Percentiles rank a stretch among this genome's conserved stretches.
These are phyloP conservation scores for Sebastes schlegelii DNA, from an alignment of 2,113 vertebrate genomes.

Conservation along the genomic window DNA sequence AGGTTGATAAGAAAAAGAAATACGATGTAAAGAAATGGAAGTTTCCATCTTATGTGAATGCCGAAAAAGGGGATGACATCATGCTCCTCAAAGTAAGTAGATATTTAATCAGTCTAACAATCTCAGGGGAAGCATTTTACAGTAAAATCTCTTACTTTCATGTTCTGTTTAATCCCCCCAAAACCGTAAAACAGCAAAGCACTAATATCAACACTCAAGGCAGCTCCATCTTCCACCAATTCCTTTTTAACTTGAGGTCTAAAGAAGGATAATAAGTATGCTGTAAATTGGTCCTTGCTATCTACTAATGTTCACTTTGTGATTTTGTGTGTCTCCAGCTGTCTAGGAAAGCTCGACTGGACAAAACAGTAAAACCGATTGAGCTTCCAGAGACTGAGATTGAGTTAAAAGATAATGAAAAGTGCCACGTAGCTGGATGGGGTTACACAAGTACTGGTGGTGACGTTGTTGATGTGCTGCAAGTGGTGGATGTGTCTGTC, in stretches of 20 bases:
- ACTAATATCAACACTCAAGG: not conserved
- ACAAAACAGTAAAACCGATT: constrained; percentile 32
- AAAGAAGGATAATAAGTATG: not conserved
- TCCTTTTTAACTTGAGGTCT: not conserved
- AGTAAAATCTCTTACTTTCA: not conserved
- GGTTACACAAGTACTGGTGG: constrained; percentile 12
- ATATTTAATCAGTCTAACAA: not conserved
- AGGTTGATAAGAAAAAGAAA: constrained; percentile 27
- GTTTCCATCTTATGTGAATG: not conserved
- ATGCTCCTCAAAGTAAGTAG: constrained; percentile 80
- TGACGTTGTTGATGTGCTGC: not conserved
- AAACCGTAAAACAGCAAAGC: not conserved
- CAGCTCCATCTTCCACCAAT: not conserved
- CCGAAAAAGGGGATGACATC: constrained; percentile 59
- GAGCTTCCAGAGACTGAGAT: constrained; percentile 23
- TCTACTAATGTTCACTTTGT: not conserved
- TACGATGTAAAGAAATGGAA: constrained; percentile 37
- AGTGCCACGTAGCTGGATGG: constrained; percentile 80
- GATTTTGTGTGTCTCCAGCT: constrained; percentile 26
- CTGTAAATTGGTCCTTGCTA: not conserved
- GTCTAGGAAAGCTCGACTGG: constrained; percentile 35
- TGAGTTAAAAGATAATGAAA: constrained; percentile 4
- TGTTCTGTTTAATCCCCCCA: not conserved
- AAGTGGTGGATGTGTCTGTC: constrained; percentile 33
- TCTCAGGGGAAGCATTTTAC: not conserved